These are phyloP conservation scores for Venustaconcha ellipsiformis DNA, from an alignment of 1,140 invertebrate species.

Conservation along the genomic window DNA sequence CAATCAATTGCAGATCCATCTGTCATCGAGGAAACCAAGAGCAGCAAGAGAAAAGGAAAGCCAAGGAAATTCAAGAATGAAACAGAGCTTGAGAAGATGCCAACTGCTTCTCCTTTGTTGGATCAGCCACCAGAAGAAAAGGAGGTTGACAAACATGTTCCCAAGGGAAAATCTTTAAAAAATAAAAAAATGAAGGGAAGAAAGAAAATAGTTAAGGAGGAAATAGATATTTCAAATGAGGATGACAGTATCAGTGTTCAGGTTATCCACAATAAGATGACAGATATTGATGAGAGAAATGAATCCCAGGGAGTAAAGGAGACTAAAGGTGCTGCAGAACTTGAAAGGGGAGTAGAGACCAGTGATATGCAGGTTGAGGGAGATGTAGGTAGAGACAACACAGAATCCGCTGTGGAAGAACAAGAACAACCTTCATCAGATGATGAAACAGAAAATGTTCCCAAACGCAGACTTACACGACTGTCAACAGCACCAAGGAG, in stretches of 20 bases:
- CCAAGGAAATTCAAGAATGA: not conserved
- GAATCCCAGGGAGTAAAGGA: too few species aligned
- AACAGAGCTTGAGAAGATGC: constrained; percentile 16
- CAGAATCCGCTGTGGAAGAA: constrained; percentile 13
- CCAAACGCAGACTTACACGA: not conserved
- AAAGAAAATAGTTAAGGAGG: constrained; percentile 10
- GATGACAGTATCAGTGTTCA: not conserved
- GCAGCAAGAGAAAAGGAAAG: not conserved
- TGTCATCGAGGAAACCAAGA: not conserved
- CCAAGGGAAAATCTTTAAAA: too few species aligned
- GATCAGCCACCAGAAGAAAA: too few species aligned
- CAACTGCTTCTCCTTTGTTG: not conserved
- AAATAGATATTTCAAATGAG: constrained; percentile 33
- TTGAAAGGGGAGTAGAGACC: too few species aligned
- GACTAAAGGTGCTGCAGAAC: too few species aligned
- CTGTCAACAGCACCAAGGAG: too few species aligned
- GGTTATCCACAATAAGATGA: too few species aligned
- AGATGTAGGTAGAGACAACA: constrained; percentile 10
- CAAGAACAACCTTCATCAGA: constrained; percentile 19
- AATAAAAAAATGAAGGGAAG: too few species aligned
- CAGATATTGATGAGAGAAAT: too few species aligned
- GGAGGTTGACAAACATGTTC: too few species aligned
- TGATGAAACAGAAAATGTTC: constrained; percentile 7
- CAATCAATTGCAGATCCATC: not conserved
- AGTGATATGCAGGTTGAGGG: constrained; percentile 35